These are phyloP conservation scores for Neogobius melanostomus DNA, from an alignment of 2,113 vertebrate genomes.

Conservation along the genomic window DNA sequence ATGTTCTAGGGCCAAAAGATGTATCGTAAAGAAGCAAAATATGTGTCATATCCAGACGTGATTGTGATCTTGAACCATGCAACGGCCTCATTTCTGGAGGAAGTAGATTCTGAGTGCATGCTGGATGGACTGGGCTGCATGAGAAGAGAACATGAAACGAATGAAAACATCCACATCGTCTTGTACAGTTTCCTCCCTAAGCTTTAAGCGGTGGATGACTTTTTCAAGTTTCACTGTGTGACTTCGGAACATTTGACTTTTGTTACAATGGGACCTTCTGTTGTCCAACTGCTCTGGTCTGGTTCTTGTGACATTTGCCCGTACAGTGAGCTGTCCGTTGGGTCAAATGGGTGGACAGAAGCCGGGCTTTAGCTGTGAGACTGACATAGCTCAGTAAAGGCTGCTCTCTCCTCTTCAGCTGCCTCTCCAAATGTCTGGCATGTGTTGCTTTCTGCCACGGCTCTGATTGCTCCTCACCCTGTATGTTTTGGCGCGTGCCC, in stretches of 20 bases:
- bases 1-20: too few species aligned
- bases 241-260: not conserved
- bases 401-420: not conserved
- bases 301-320: not conserved
- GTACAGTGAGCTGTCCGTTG: not conserved
- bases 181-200: too few species aligned
- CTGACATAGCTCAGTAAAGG: slow-evolving; percentile 2
- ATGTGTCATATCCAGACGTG: too few species aligned
- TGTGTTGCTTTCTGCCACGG: slow-evolving; percentile 7
- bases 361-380: not conserved
- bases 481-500: slow-evolving; percentile 7
- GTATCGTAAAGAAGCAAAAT: too few species aligned
- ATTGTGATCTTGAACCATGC: too few species aligned
- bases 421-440: slow-evolving; percentile 6
- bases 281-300: not conserved
- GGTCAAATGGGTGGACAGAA: not conserved
- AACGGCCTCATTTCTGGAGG: too few species aligned
- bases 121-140: too few species aligned
- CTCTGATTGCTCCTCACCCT: slow-evolving; percentile 4
- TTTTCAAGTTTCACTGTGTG: not conserved
- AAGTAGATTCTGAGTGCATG: too few species aligned
- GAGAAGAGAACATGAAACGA: too few species aligned
- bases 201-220: too few species aligned
- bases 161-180: too few species aligned
- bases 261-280: not conserved